Evolutionary conservation across 2,888 invertebrate species (phyloP).

Genomic region (Erpobdella octoculata): DNA sequence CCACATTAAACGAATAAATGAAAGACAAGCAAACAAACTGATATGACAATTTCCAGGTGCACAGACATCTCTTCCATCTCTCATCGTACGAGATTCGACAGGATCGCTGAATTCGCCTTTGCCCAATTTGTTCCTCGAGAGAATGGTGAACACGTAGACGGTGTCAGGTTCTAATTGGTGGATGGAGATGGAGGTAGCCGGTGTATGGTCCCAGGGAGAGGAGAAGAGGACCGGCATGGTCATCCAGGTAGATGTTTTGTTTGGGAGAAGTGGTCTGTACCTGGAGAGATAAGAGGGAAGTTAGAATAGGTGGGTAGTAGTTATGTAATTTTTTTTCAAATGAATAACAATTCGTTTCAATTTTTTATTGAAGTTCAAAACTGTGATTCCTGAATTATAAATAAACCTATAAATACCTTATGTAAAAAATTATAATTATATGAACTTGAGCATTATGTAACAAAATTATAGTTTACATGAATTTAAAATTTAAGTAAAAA

Average conservation of each 20-base stretch:
- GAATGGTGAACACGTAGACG: conserved; percentile 88
- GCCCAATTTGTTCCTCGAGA: conserved; percentile 81
- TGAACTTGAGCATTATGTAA: no score
- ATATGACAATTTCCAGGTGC: not conserved
- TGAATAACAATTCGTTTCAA: no score
- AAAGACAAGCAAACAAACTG: not conserved
- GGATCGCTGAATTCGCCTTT: conserved; percentile 91
- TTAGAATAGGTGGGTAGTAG: not conserved
- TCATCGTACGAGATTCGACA: conserved; percentile 70
- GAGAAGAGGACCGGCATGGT: conserved; percentile 67
- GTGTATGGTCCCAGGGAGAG: no score
- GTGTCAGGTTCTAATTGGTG: conserved; percentile 81
- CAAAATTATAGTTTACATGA: no score
- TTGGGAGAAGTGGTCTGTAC: not conserved
- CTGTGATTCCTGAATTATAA: no score
- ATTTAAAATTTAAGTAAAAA: no score
- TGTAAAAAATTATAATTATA: no score
- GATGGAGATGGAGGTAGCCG: conserved; percentile 82
- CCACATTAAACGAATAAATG: not conserved
- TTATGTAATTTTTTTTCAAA: no score
- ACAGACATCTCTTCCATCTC: not conserved
- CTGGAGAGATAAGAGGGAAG: not conserved
- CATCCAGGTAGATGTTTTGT: conserved; percentile 26
- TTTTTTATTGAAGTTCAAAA: no score
- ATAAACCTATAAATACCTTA: not conserved